These are phyloP conservation scores for Cantharis rustica DNA, from an alignment of 2,888 invertebrate genomes.

Conservation along the genomic window DNA sequence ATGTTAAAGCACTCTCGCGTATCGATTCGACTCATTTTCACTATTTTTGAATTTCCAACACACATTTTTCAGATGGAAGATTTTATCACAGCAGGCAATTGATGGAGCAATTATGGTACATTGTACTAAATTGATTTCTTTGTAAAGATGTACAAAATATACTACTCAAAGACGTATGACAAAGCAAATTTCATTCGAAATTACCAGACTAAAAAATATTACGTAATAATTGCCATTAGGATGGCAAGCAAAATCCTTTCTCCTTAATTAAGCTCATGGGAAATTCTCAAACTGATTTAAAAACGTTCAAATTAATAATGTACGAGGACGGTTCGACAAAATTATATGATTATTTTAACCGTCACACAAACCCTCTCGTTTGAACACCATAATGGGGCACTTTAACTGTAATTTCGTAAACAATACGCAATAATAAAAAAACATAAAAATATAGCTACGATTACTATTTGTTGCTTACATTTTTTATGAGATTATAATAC, in stretches of 20 bases:
- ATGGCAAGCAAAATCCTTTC: background rate
- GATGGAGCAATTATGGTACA: constrained; percentile 1
- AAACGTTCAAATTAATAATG: background rate
- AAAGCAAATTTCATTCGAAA: background rate
- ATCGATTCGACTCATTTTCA: background rate
- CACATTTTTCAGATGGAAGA: background rate
- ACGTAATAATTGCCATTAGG: background rate
- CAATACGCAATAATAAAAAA: background rate
- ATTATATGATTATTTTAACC: background rate
- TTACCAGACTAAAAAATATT: background rate
- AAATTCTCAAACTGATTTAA: background rate
- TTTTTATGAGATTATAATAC: background rate
- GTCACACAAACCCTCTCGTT: background rate
- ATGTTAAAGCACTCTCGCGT: background rate
- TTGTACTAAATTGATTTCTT: constrained; percentile 3
- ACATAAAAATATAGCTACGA: background rate
- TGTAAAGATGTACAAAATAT: background rate
- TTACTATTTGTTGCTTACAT: background rate
- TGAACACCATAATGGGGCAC: background rate
- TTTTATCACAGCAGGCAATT: background rate
- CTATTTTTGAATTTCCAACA: background rate
- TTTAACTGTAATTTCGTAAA: background rate
- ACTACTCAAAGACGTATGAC: background rate
- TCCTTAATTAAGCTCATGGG: background rate
- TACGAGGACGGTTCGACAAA: background rate